phyloP scores from a whole-genome alignment of 1,140 invertebrate genomes.

The Lucilia sericata region DNA sequence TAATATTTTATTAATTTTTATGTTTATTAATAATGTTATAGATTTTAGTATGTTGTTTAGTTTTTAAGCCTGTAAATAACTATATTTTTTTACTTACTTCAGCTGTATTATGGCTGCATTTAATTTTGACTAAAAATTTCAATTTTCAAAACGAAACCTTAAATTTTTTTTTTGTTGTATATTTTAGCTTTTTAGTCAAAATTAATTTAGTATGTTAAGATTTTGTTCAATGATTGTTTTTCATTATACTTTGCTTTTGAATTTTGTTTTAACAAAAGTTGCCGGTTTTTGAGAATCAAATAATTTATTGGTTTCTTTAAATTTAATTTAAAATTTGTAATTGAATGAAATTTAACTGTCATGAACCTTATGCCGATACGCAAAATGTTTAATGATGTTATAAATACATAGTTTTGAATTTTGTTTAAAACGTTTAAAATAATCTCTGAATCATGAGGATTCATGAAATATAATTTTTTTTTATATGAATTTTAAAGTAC shows the following conservation, averaged over 20 bases:
- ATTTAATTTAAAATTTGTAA: too few relatives aligned
- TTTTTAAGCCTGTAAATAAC: slow-evolving; percentile 15
- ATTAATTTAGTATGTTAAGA: not conserved
- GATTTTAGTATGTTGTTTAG: not conserved
- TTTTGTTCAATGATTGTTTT: not conserved
- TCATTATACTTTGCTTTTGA: not conserved
- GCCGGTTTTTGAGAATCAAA: too few relatives aligned
- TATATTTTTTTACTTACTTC: not conserved
- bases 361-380: too few relatives aligned
- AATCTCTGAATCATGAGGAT: too few relatives aligned
- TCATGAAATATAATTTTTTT: too few relatives aligned
- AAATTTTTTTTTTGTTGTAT: not conserved
- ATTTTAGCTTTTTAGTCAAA: not conserved
- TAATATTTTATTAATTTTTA: slow-evolving; percentile 49
- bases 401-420: too few relatives aligned
- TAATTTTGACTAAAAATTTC: slow-evolving; percentile 3
- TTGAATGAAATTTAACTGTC: too few relatives aligned
- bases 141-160: not conserved
- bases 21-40: slow-evolving; percentile 47
- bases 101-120: not conserved
- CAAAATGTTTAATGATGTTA: too few relatives aligned
- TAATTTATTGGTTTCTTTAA: too few relatives aligned
- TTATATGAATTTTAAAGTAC: too few relatives aligned
- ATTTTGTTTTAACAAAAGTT: too few relatives aligned
- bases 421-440: too few relatives aligned